Conservation (phyloP, 2,888 invertebrate species). For the Synanthedon andrenaeformis region DNA sequence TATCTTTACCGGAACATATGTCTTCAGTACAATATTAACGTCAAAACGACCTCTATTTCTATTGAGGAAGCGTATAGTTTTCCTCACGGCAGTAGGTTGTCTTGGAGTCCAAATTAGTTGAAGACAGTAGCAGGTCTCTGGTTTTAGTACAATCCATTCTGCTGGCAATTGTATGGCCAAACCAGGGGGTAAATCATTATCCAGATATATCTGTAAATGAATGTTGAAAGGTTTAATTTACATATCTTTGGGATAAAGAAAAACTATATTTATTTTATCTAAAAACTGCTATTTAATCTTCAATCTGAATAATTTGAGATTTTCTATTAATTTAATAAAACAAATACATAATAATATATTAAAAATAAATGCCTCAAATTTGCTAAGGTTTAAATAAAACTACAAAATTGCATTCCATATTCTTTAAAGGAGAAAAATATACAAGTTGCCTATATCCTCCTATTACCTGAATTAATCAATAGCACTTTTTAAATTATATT, state of each 20-base stretch:
- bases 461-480: too few species aligned
- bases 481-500: too few species aligned
- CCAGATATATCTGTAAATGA: constrained; percentile 39
- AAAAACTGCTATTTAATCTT: too few species aligned
- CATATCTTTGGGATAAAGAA: not conserved
- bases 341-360: too few species aligned
- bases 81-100: constrained; percentile 70
- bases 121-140: constrained; percentile 65
- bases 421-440: too few species aligned
- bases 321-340: too few species aligned
- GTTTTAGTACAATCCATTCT: constrained; percentile 64
- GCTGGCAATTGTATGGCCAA: constrained; percentile 69
- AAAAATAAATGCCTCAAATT: too few species aligned
- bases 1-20: constrained; percentile 32
- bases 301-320: too few species aligned
- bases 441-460: too few species aligned
- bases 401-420: too few species aligned
- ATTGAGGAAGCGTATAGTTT: constrained; percentile 74
- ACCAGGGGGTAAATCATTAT: constrained; percentile 63
- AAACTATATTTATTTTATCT: not conserved
- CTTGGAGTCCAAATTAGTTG: constrained; percentile 75
- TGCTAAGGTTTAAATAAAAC: too few species aligned
- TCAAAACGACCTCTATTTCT: constrained; percentile 75
- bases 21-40: constrained; percentile 72
- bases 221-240: not conserved